Evolutionary conservation across 2,113 vertebrate species (phyloP).

Genomic region (Ploceus nigricollis): DNA sequence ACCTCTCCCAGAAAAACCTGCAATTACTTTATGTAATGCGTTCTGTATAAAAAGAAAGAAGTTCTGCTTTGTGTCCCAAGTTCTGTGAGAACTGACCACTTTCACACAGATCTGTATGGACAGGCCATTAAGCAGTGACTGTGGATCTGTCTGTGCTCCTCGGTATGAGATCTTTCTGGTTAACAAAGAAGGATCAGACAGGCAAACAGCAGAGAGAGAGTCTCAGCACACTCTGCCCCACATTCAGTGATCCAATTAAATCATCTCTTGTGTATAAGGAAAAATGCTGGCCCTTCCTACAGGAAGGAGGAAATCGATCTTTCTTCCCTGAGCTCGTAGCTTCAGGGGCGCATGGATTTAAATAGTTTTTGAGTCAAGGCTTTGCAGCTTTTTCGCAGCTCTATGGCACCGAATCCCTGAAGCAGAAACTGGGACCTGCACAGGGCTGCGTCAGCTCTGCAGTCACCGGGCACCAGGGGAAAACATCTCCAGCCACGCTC

Average conservation of each 20-base stretch:
- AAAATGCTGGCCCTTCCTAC: background rate
- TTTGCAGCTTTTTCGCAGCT: background rate
- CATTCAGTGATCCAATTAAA: background rate
- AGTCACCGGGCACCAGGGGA: background rate
- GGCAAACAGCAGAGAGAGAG: background rate
- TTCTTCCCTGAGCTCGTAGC: background rate
- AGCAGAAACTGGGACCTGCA: background rate
- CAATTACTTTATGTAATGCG: background rate
- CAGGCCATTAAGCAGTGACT: background rate
- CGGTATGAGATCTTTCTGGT: background rate
- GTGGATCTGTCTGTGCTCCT: background rate
- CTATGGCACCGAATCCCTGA: background rate
- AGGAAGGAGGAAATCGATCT: background rate
- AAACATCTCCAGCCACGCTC: background rate
- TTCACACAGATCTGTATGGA: background rate
- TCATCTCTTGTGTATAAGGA: background rate
- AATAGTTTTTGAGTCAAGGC: background rate
- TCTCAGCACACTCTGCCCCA: background rate
- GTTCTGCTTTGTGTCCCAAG: background rate
- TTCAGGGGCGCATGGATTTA: background rate
- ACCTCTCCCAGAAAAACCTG: background rate
- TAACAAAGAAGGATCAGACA: background rate
- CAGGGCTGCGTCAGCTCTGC: background rate
- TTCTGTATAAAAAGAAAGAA: background rate
- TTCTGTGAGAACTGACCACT: background rate